phyloP scores from a whole-genome alignment of 2,113 vertebrate species.

The Pterophyllum scalare region DNA sequence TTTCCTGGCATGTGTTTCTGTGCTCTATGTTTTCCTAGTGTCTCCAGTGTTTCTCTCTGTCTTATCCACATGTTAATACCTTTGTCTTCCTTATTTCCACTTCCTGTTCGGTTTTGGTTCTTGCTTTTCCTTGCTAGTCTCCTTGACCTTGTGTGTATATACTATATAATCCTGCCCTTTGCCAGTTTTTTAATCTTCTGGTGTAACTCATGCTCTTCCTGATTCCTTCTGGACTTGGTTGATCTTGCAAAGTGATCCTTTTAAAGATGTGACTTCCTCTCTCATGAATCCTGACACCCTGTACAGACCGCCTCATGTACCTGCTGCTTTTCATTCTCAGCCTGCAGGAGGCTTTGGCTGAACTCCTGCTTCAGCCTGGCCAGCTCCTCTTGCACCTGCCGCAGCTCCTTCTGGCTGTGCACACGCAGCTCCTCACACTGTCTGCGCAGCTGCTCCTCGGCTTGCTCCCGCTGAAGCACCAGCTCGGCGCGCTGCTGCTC shows the following conservation, averaged over 20 bases:
- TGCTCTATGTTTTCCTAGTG: too few relatives aligned
- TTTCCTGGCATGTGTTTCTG: too few relatives aligned
- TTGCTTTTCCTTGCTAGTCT: not conserved
- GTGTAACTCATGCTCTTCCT: not conserved
- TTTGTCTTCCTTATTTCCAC: not conserved
- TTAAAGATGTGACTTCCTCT: not conserved
- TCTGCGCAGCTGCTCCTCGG: constrained; percentile 66
- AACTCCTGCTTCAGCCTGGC: constrained; percentile 74
- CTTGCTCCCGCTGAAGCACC: constrained; percentile 67
- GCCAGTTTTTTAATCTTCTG: not conserved
- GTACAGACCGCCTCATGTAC: constrained; percentile 40
- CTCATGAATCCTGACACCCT: not conserved
- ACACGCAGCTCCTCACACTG: constrained; percentile 73
- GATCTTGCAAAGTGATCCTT: not conserved
- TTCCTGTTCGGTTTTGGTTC: not conserved
- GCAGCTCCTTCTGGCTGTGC: constrained; percentile 68
- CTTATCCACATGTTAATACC: not conserved
- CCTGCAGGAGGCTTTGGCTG: constrained; percentile 77
- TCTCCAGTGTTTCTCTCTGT: not conserved
- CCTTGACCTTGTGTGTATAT: not conserved
- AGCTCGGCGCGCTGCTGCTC: constrained; percentile 72
- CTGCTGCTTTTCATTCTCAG: constrained; percentile 79
- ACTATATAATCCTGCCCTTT: not conserved
- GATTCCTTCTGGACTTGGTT: not conserved
- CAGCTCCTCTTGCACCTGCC: constrained; percentile 81